phyloP scores from a whole-genome alignment of 37 sponge, comb jelly and placozoan genomes.

The Geodia barretti region DNA sequence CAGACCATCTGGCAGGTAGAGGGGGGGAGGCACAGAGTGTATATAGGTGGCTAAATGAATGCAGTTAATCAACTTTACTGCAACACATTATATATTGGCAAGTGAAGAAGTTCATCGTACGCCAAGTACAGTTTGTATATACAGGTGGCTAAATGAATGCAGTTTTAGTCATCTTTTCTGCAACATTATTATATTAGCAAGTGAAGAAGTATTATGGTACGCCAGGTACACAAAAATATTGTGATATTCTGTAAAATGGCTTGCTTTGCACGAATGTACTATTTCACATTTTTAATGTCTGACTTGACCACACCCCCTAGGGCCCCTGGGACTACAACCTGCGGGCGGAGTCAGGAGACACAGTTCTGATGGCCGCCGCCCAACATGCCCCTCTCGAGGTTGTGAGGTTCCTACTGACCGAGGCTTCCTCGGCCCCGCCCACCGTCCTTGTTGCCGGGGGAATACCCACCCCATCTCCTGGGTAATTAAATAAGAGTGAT shows the following conservation, averaged over 20 bases:
- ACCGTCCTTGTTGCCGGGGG: neutral
- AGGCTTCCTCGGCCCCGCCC: neutral
- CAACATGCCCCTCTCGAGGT: slow-evolving; percentile 48
- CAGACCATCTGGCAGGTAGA: slow-evolving; percentile 34
- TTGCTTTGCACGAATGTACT: too few species aligned
- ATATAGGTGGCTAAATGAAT: neutral
- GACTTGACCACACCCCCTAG: too few species aligned
- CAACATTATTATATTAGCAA: too few species aligned
- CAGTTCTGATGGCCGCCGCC: slow-evolving; percentile 69
- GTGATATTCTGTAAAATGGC: too few species aligned
- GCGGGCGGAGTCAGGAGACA: slow-evolving; percentile 22
- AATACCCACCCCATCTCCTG: neutral
- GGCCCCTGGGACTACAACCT: slow-evolving; percentile 79
- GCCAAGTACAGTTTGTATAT: too few species aligned
- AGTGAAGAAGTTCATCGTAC: too few species aligned
- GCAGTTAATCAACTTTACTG: too few species aligned
- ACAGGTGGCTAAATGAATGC: neutral
- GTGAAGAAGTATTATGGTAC: neutral
- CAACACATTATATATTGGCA: too few species aligned
- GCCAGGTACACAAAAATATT: too few species aligned
- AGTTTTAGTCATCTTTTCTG: too few species aligned
- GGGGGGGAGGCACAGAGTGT: neutral
- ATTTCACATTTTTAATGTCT: neutral
- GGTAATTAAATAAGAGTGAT: too few species aligned
- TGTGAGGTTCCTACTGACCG: slow-evolving; percentile 29